A percentile compares a stretch with the other conserved stretches of the same genome.
Evolutionary conservation across 1,140 invertebrate genomes (phyloP).

Genomic region (Riptortus pedestris): DNA sequence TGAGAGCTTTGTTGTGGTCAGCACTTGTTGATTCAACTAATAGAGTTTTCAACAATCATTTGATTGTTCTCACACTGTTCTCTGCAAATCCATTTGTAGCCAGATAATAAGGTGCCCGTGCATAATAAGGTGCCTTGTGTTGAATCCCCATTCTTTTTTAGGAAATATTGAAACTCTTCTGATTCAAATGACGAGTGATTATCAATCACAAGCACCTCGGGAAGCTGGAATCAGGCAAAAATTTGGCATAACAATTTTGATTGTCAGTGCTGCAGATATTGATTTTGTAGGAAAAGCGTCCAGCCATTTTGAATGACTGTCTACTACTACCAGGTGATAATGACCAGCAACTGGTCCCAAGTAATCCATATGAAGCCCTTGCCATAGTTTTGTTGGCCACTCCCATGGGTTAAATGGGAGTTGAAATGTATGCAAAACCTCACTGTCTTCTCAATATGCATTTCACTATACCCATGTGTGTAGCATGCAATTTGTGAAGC

Average conservation of each 20-base stretch:
- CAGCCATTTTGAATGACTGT: constrained; percentile 18
- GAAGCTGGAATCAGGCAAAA: constrained; percentile 32
- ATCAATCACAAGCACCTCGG: constrained; percentile 30
- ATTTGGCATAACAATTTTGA: constrained; percentile 29
- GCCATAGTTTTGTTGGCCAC: constrained; percentile 3
- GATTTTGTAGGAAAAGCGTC: constrained; percentile 18
- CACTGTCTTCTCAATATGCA: no score
- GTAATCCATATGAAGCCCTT: constrained; percentile 11
- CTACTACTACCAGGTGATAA: constrained; percentile 16
- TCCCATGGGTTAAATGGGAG: not conserved
- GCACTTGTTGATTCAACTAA: not conserved
- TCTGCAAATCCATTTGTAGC: constrained; percentile 34
- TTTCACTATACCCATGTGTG: no score
- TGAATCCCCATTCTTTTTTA: constrained; percentile 31
- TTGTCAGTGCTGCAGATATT: not conserved
- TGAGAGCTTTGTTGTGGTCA: constrained; percentile 7
- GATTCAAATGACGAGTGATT: constrained; percentile 32
- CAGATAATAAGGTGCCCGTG: constrained; percentile 33
- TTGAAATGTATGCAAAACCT: not conserved
- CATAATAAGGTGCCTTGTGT: no score
- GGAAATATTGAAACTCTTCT: constrained; percentile 31
- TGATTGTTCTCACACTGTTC: constrained; percentile 37
- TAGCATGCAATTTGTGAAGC: not conserved
- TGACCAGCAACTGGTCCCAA: not conserved
- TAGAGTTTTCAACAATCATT: constrained; percentile 27